phyloP scores from a whole-genome alignment of 2,113 vertebrate species.

The Sardina pilchardus region DNA sequence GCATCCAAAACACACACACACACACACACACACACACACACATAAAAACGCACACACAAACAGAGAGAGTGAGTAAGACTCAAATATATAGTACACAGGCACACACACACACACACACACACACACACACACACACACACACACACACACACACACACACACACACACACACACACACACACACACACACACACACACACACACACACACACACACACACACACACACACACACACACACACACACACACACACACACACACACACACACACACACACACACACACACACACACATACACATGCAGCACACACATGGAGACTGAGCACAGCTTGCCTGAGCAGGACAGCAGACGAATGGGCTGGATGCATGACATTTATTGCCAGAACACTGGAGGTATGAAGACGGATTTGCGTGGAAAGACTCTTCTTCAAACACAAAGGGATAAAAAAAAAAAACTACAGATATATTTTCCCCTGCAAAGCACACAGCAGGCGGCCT shows the following conservation, averaged over 20 bases:
- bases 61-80: not conserved
- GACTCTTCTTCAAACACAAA: conserved; percentile 6
- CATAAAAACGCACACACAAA: conserved; percentile 5
- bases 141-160: not conserved
- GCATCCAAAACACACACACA: conserved; percentile 36
- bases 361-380: not conserved
- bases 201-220: conserved; percentile 8
- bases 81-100: not conserved
- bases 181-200: not conserved
- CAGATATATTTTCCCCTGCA: not conserved
- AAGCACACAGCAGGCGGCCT: not conserved
- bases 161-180: not conserved
- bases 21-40: conserved; percentile 3
- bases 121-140: not conserved
- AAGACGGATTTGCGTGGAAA: not conserved
- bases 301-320: conserved; percentile 5
- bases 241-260: not conserved
- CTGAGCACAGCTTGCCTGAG: conserved; percentile 1
- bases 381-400: not conserved
- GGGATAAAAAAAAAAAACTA: not conserved
- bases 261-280: conserved; percentile 12
- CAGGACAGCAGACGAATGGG: conserved; percentile 4
- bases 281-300: not conserved
- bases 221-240: conserved; percentile 16
- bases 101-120: conserved; percentile 9